Conservation (phyloP, 2,888 invertebrate genomes). For the Onthophagus sagittarius region DNA sequence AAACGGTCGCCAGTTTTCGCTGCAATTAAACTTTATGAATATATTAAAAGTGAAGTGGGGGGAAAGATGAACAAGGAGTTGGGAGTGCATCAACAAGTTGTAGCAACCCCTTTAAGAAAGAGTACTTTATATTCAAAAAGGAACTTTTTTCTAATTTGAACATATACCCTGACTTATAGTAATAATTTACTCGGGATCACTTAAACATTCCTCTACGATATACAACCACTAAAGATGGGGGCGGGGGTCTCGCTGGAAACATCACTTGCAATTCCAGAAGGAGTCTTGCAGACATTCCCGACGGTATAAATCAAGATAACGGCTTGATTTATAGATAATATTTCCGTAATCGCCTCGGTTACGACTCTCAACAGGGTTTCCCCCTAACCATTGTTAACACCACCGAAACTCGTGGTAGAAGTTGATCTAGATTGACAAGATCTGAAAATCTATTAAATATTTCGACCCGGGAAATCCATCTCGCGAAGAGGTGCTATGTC, state of each 20-base stretch:
- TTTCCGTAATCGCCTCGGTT: slow-evolving; percentile 20
- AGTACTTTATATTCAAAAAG: not conserved
- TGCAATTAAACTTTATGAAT: slow-evolving; percentile 13
- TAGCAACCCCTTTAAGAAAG: slow-evolving; percentile 15
- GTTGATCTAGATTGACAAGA: not conserved
- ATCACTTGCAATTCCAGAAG: not conserved
- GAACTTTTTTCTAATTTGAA: not conserved
- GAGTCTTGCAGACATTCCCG: not conserved
- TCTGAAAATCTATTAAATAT: not conserved
- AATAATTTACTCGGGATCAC: not conserved
- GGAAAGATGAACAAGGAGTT: not conserved
- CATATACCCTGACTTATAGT: not conserved
- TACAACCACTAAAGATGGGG: slow-evolving; percentile 37
- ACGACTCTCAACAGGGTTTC: not conserved
- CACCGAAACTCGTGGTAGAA: not conserved
- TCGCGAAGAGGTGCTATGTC: not conserved
- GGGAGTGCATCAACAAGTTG: slow-evolving; percentile 8
- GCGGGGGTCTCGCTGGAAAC: slow-evolving; percentile 38
- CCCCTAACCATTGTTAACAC: not conserved
- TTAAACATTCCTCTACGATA: slow-evolving; percentile 8
- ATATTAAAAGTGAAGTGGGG: not conserved
- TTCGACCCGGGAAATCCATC: not conserved
- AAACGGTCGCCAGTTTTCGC: slow-evolving; percentile 9
- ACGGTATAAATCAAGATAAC: slow-evolving; percentile 22
- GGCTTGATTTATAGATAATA: slow-evolving; percentile 24